Evolutionary conservation across 2,888 invertebrate species (phyloP).

Genomic region (Herminia tarsipennalis): DNA sequence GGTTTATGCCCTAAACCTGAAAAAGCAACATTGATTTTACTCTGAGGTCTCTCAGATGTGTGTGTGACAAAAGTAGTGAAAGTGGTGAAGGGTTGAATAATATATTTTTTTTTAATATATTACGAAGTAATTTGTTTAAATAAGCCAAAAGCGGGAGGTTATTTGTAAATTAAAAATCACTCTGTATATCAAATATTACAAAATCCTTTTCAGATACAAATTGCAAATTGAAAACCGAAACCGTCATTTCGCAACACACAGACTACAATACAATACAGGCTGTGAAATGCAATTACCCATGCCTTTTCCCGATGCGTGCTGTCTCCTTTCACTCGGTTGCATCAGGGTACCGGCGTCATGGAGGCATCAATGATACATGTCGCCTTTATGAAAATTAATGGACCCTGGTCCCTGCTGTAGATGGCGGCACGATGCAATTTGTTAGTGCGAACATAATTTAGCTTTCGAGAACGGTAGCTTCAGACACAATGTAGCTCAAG

Average conservation of each 20-base stretch:
- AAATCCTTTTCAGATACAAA: no score
- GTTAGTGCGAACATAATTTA: slow-evolving; percentile 41
- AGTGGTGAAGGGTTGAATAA: no score
- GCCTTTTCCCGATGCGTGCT: slow-evolving; percentile 22
- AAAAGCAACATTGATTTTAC: no score
- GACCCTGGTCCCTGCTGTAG: slow-evolving; percentile 1
- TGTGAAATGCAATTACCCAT: slow-evolving; percentile 24
- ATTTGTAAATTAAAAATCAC: no score
- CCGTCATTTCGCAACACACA: slow-evolving; percentile 13
- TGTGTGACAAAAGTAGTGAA: no score
- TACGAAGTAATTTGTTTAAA: no score
- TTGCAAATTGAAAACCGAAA: slow-evolving; percentile 9
- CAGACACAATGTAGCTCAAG: no score
- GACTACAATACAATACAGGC: slow-evolving; percentile 18
- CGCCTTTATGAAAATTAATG: slow-evolving; percentile 22
- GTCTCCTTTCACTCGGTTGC: slow-evolving; percentile 42
- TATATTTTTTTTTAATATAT: no score
- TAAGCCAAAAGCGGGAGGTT: no score
- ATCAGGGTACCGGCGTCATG: slow-evolving; percentile 36
- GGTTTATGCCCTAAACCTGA: no score
- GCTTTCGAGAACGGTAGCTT: slow-evolving; percentile 40
- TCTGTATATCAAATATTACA: no score
- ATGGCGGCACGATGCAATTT: slow-evolving; percentile 38
- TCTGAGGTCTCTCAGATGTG: no score
- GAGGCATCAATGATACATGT: slow-evolving; percentile 52